A percentile compares a stretch with the other conserved stretches of the same genome.
phyloP scores from a whole-genome alignment of 92 coral and sea anemone species.

The Porites rus region DNA sequence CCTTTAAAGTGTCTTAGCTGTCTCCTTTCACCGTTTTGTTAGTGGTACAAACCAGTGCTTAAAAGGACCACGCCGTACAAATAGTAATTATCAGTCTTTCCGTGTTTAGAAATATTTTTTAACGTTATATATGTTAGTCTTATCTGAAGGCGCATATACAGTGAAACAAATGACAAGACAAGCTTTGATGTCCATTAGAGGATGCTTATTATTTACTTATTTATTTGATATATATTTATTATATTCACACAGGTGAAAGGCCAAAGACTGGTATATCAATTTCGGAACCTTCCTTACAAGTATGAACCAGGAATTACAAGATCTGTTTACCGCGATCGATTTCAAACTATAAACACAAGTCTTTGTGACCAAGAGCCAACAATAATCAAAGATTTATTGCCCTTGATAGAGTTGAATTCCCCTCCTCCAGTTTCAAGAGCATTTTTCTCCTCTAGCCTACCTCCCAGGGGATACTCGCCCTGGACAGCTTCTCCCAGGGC shows the following conservation, averaged over 20 bases:
- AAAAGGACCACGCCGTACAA: no score
- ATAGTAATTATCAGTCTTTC: not conserved
- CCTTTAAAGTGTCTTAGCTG: not conserved
- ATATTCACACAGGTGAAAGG: constrained; percentile 72
- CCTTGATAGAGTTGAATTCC: not conserved
- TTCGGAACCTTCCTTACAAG: constrained; percentile 82
- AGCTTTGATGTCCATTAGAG: not conserved
- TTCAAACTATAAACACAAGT: not conserved
- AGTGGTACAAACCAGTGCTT: no score
- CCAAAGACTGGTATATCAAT: constrained; percentile 85
- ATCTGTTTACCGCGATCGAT: not conserved
- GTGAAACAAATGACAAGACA: not conserved
- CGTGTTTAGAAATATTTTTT: not conserved
- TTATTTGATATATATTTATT: not conserved
- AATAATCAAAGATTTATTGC: not conserved
- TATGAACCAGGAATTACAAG: constrained; percentile 69
- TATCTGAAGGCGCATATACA: not conserved
- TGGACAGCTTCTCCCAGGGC: no score
- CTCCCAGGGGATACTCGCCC: no score
- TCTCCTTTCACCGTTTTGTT: no score
- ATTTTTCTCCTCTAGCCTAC: no score
- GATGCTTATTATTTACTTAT: no score
- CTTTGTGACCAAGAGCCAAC: not conserved
- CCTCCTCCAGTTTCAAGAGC: no score
- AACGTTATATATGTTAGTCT: not conserved